These are phyloP conservation scores for Nomada ferruginata DNA, from an alignment of 2,888 invertebrate species.

Conservation along the genomic window DNA sequence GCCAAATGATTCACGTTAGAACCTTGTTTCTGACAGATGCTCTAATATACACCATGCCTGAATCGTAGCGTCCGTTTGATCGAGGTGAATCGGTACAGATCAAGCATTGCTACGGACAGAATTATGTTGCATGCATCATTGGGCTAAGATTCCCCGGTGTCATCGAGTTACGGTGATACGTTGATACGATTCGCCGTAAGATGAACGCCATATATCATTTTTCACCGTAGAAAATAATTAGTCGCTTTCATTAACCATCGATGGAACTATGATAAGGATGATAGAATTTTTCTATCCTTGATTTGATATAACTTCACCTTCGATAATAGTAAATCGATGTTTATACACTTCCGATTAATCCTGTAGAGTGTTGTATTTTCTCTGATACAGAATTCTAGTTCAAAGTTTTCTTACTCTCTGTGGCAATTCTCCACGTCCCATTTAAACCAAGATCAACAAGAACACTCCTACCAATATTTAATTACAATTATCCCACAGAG, in stretches of 20 bases:
- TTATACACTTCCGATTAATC: too few relatives aligned
- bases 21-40: constrained; percentile 26
- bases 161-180: constrained; percentile 21
- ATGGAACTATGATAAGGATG: background rate
- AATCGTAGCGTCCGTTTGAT: constrained; percentile 11
- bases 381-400: too few relatives aligned
- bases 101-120: constrained; percentile 25
- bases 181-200: background rate
- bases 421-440: too few relatives aligned
- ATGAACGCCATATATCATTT: background rate
- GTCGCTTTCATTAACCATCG: background rate
- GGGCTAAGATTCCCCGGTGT: constrained; percentile 20
- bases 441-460: too few relatives aligned
- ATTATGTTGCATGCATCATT: constrained; percentile 4
- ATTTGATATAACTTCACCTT: background rate
- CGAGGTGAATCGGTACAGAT: constrained; percentile 38
- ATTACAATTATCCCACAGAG: too few relatives aligned
- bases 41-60: background rate
- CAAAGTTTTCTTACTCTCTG: too few relatives aligned
- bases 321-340: too few relatives aligned
- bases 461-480: too few relatives aligned
- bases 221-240: background rate
- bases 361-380: too few relatives aligned
- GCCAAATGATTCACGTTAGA: constrained; percentile 37
- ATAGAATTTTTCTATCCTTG: background rate